These are phyloP conservation scores for Columba janthina DNA, from an alignment of 2,113 vertebrate species.

Conservation along the genomic window DNA sequence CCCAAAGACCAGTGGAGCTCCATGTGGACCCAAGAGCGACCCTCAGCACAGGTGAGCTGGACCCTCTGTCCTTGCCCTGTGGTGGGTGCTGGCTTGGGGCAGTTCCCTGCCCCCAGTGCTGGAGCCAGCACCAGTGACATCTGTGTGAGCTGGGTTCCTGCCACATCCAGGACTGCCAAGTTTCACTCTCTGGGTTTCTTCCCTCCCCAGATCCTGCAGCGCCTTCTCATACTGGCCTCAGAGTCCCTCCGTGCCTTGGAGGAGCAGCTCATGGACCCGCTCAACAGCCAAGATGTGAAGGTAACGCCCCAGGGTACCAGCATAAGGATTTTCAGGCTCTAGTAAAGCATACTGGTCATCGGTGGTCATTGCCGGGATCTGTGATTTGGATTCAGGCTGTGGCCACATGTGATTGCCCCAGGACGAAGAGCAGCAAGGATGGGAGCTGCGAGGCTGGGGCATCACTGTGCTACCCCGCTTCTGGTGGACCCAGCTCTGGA, in stretches of 20 bases:
- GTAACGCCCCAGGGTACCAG: conserved; percentile 46
- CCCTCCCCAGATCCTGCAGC: conserved; percentile 85
- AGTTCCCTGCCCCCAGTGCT: background rate
- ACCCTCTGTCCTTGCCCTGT: rapidly evolving
- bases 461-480: background rate
- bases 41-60: conserved; percentile 83
- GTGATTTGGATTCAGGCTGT: background rate
- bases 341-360: background rate
- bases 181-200: background rate
- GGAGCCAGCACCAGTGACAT: rapidly evolving
- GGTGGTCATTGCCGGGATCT: background rate
- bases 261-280: conserved; percentile 82
- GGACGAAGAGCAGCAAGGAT: background rate
- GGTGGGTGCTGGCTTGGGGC: background rate
- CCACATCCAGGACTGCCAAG: rapidly evolving
- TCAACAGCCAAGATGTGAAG: conserved; percentile 83
- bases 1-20: conserved; percentile 88
- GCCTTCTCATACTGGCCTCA: conserved; percentile 80
- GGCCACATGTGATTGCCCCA: rapidly evolving
- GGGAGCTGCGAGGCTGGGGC: background rate
- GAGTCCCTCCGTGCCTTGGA: conserved; percentile 86
- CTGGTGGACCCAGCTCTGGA: background rate
- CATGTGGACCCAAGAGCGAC: conserved; percentile 87
- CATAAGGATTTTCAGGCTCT: background rate
- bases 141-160: rapidly evolving